phyloP scores from a whole-genome alignment of 2,113 vertebrate genomes.

The Rhegmatorhina hoffmannsi region DNA sequence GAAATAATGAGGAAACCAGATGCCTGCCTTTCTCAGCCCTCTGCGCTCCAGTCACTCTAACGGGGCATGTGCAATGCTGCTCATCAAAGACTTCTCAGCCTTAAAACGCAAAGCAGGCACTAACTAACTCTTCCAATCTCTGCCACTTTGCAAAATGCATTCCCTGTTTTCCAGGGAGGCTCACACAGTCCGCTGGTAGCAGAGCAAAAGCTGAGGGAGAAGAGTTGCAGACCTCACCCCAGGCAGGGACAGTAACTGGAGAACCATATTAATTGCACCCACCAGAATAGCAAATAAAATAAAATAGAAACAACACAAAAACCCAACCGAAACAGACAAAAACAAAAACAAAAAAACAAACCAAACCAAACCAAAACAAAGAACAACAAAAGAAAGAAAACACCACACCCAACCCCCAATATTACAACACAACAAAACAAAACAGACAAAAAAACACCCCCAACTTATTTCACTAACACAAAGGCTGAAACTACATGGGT shows the following conservation, averaged over 20 bases:
- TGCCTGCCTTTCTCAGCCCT: conserved; percentile 49
- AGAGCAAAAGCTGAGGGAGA: neutral
- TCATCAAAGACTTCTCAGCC: conserved; percentile 12
- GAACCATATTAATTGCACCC: neutral
- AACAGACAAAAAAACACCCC: neutral
- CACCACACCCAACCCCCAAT: neutral
- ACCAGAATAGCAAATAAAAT: neutral
- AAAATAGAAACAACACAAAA: neutral
- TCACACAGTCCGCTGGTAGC: neutral
- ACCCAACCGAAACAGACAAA: neutral
- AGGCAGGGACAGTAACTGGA: neutral
- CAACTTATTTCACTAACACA: neutral
- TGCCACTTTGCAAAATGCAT: neutral
- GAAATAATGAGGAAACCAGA: conserved; percentile 43
- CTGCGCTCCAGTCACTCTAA: neutral
- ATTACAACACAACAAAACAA: neutral
- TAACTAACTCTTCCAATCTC: neutral
- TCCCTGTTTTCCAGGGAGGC: neutral
- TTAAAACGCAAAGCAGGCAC: neutral
- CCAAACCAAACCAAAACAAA: neutral
- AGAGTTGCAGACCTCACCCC: neutral
- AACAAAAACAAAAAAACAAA: neutral
- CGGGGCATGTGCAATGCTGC: neutral
- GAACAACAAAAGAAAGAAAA: neutral
- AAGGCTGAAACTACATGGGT: neutral